These are phyloP conservation scores for Lepus timidus DNA, from an alignment of 2,113 vertebrate genomes.

Conservation along the genomic window DNA sequence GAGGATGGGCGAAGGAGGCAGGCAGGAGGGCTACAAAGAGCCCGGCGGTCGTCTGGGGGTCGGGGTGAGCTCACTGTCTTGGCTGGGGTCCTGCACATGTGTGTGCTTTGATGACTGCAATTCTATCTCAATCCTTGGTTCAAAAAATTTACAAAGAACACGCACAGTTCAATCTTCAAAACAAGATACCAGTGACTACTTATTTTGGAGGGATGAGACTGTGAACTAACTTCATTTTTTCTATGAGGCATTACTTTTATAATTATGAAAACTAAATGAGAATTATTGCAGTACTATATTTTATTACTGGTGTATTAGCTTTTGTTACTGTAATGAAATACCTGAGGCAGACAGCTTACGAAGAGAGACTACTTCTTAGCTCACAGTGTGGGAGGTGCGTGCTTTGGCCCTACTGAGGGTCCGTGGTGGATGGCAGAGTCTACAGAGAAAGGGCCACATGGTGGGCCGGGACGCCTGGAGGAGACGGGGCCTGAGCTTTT, in stretches of 20 bases:
- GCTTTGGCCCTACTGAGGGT: no score
- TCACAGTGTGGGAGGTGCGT: no score
- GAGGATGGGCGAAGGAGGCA: background rate
- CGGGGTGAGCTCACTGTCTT: no score
- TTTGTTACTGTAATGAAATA: no score
- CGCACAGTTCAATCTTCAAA: background rate
- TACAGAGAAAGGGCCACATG: no score
- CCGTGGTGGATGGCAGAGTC: no score
- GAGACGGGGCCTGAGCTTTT: no score
- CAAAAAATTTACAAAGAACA: background rate
- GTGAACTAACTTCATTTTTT: background rate
- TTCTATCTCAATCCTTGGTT: background rate
- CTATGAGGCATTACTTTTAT: background rate
- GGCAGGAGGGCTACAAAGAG: no score
- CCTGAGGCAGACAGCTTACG: no score
- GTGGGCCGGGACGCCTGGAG: no score
- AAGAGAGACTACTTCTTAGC: no score
- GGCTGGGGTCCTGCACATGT: background rate
- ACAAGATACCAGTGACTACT: background rate
- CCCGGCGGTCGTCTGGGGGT: no score
- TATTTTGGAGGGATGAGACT: background rate
- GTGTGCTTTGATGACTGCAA: background rate
- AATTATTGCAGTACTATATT: background rate
- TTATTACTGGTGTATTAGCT: background rate
- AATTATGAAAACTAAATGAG: conserved; percentile 37